Evolutionary conservation across 2,113 vertebrate genomes (phyloP), one percentile per base, ranked within the genome.

Genomic region (Psophia crepitans): DNA sequence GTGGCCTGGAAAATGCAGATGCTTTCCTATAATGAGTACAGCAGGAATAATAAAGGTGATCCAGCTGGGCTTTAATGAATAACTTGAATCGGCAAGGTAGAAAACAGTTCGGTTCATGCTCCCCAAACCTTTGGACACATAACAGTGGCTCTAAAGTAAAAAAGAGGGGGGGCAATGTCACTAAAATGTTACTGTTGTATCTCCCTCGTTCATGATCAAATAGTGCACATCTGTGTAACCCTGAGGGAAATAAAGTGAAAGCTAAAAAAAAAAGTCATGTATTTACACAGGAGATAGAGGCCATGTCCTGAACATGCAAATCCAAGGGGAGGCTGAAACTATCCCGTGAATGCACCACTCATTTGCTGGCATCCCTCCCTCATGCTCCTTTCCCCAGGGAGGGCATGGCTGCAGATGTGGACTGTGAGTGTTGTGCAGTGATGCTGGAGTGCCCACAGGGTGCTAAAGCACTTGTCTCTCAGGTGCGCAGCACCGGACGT

Each of bases 401-500:
- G 20, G 11, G 18, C 9, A 43, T 30, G 24, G 32, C 39, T 58
- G 33, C 13, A 17, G 4, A 16, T 44, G 21, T 1, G 6, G 51
- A 14, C 60, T 85, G 12, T 51, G 43, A 60, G 68, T 5, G 2
- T 10, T 44, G 28, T 26, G 6, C 12, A 60, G 32, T 21, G 49
- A n/a, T 32, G 14, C 8, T 64, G 27, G 13, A 69, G 30, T 5
- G 6, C 16, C 32, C 46, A 68, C 0, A 1, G 13, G 3, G 3
- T 57, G 43, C 56, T 65, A 27, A 76, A 37, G 12, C 1, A 1
- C 14, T 73, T 64, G 13, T 33, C 14, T 69, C 8, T 24, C 26
- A 56, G 2, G 6, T 21, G 10, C 46, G 17, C 17, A 69, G 20
- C 4, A 26, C 26, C 0, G 1, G 12, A 1, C 1, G 3, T 6